A percentile compares a stretch with the other conserved stretches of the same genome.
phyloP scores from a whole-genome alignment of 2,113 vertebrate genomes.

The Osmerus eperlanus region DNA sequence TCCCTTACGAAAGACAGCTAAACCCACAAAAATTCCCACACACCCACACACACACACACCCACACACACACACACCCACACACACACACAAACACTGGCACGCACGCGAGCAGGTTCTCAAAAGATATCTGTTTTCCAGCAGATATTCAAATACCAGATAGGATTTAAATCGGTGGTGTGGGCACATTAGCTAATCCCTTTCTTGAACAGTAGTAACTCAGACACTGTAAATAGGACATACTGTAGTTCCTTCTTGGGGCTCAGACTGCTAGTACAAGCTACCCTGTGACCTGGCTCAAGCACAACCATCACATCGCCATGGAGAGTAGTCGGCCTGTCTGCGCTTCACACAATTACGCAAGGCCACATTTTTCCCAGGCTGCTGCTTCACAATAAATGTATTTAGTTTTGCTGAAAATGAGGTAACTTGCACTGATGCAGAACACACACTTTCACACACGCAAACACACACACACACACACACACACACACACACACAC shows the following conservation, averaged over 20 bases:
- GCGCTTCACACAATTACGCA: slow-evolving; percentile 18
- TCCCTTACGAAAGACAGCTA: too few species aligned
- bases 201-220: too few species aligned
- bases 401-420: slow-evolving; percentile 7
- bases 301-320: slow-evolving; percentile 24
- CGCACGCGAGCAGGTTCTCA: too few species aligned
- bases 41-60: too few species aligned
- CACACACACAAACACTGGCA: background rate
- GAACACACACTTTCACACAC: background rate
- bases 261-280: background rate
- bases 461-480: background rate
- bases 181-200: too few species aligned
- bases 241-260: too few species aligned
- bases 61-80: background rate
- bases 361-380: slow-evolving; percentile 21
- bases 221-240: too few species aligned
- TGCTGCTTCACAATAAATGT: slow-evolving; percentile 12
- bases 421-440: background rate
- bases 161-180: too few species aligned
- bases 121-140: too few species aligned
- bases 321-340: slow-evolving; percentile 16
- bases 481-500: slow-evolving; percentile 2
- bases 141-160: too few species aligned
- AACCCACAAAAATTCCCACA: too few species aligned
- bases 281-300: slow-evolving; percentile 22